Conservation (phyloP, 35 echinoderm and acorn worm species). For the Strongylocentrotus purpuratus region DNA sequence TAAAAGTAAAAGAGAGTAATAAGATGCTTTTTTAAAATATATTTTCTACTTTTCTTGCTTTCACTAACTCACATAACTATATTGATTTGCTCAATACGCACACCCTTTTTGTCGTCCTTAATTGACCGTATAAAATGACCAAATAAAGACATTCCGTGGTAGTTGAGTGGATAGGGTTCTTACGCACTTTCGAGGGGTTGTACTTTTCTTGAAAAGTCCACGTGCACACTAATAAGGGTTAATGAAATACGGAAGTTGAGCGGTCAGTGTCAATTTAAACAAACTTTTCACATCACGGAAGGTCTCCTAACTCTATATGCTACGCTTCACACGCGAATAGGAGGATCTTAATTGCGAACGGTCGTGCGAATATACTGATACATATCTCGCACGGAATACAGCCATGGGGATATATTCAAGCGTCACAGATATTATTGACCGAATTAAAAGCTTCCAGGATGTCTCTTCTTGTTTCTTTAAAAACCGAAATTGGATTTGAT, state of each 20-base stretch:
- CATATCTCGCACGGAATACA: neutral
- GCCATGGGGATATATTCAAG: neutral
- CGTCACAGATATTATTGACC: conserved; percentile 2
- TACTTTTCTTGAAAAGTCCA: neutral
- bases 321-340: conserved; percentile 1
- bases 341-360: neutral
- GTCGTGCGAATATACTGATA: conserved; percentile 1
- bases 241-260: neutral
- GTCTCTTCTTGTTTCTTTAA: neutral
- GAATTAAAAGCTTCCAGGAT: conserved; percentile 12
- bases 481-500: neutral
- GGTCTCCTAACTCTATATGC: neutral
- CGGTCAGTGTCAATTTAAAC: neutral
- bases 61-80: neutral
- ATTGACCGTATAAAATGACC: neutral
- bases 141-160: neutral
- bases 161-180: neutral
- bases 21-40: neutral
- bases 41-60: neutral
- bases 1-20: neutral
- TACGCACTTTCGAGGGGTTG: neutral
- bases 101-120: neutral
- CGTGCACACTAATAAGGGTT: neutral
- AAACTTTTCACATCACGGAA: neutral
- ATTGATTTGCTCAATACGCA: neutral